Conservation (phyloP, 1,140 invertebrate species). For the Adoxophyes honmai region DNA sequence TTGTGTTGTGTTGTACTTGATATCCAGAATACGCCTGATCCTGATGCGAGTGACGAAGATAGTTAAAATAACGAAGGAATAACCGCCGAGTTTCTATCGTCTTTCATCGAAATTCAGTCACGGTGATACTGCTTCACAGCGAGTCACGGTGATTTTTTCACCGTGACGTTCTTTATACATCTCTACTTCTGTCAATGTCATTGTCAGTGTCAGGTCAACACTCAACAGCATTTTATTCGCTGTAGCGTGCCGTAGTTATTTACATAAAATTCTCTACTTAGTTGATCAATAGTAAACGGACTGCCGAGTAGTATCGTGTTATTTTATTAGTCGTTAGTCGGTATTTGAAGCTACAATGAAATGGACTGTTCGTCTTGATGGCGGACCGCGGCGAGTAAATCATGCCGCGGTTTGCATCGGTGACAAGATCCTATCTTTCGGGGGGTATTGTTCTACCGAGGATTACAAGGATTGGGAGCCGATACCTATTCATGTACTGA, state of each 20-base stretch:
- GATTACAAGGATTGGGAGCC: conserved; percentile 85
- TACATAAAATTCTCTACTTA: conserved; percentile 5
- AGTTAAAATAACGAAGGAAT: too few relatives aligned
- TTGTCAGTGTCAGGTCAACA: not conserved
- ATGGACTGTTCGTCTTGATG: conserved; percentile 90
- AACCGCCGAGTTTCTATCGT: too few relatives aligned
- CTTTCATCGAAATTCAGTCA: too few relatives aligned
- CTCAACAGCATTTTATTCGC: not conserved
- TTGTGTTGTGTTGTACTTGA: too few relatives aligned
- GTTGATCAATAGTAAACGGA: conserved; percentile 15
- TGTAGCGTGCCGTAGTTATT: conserved; percentile 7
- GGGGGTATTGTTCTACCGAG: conserved; percentile 88
- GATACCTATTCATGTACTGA: conserved; percentile 93
- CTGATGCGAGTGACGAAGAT: too few relatives aligned
- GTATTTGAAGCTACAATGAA: conserved; percentile 38
- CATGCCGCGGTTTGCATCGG: conserved; percentile 92
- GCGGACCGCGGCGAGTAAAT: conserved; percentile 89
- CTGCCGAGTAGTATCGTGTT: not conserved
- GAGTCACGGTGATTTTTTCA: too few relatives aligned
- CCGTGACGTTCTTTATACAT: too few relatives aligned
- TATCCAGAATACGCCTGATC: too few relatives aligned
- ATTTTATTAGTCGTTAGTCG: not conserved
- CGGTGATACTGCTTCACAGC: too few relatives aligned
- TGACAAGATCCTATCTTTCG: conserved; percentile 92
- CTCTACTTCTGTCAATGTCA: not conserved